These are phyloP conservation scores for Psilopogon haemacephalus DNA, from an alignment of 2,113 vertebrate genomes.

Conservation along the genomic window DNA sequence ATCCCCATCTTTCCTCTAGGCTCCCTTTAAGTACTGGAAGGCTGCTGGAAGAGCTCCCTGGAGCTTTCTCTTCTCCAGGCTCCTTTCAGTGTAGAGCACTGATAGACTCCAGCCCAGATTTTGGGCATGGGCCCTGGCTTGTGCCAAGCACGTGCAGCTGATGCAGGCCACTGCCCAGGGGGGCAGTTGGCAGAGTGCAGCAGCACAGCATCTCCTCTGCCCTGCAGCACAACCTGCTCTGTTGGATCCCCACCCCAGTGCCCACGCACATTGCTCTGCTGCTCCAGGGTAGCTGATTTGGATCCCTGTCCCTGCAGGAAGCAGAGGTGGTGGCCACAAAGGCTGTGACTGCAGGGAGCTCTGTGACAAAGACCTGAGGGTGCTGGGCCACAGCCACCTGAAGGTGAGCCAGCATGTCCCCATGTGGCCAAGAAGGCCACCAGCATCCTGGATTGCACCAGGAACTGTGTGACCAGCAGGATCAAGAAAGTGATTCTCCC, in stretches of 20 bases:
- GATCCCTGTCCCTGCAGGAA: neutral
- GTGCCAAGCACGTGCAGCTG: rapidly evolving
- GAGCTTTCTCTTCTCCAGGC: neutral
- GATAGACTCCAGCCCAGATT: neutral
- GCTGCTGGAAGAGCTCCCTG: neutral
- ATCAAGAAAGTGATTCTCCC: no score
- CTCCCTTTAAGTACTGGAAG: neutral
- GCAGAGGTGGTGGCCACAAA: rapidly evolving
- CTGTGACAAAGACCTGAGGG: neutral
- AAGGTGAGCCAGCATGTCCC: no score
- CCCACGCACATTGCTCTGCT: rapidly evolving
- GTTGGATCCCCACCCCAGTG: rapidly evolving
- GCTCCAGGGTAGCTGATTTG: neutral
- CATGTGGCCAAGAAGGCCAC: no score
- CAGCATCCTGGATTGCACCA: no score
- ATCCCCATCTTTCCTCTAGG: neutral
- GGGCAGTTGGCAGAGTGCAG: rapidly evolving
- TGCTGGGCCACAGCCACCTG: no score
- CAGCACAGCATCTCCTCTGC: neutral
- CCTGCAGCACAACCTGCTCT: rapidly evolving
- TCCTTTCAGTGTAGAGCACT: neutral
- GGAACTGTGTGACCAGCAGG: no score
- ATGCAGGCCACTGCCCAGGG: neutral
- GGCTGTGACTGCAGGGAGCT: neutral
- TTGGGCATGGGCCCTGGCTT: rapidly evolving